Base-by-base conservation (phyloP, 2,113 vertebrate genomes). In the Electrona antarctica region DNA sequence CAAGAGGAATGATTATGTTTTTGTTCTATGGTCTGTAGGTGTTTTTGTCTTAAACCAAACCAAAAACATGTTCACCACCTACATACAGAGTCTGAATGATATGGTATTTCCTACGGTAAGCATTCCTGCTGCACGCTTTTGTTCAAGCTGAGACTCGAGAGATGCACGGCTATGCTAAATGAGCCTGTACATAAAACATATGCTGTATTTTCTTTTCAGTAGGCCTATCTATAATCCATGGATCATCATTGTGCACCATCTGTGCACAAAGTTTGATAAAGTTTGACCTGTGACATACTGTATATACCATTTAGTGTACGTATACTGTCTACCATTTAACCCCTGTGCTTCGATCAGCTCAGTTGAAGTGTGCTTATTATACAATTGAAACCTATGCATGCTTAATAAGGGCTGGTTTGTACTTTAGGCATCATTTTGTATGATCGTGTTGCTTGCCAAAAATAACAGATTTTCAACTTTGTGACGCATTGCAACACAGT, bases 31-130 rank as follows among this genome's bases (percentile, higher is more conserved):
- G 82, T 90, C 88, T 90, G 82, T 91, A 92, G 90, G 90, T 80
- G 88, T 85, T 88, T 89, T 85, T 61, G 59, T 60, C 61, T 68
- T 60, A 88, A 90, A 83, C 50, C 83, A 88, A 90, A 83, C 50
- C 83, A 82, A 90, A 92, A 91, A 86, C 86, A 91, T 92, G 91
- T 92, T 92, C 86, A 81, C 82, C 78, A 49, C 82, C 89, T 90
- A 91, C 91, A 78, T 91, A 91, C 90, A 92, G 91, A 88, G 83
- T 92, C 91, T 92, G 85, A 92, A 91, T 92, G 91, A 92, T 91
- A 83, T 92, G 91, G 89, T 92, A 81, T 90, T 89, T 91, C 74
- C 90, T 29, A 92, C 88, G 91, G 91, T 92, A 92, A 91, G 89
- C 82, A 66, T 76, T 77, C 73, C 83, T 75, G 48, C 54, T 89